Evolutionary conservation across 1,140 invertebrate genomes (phyloP), one percentile per base, ranked within the genome.

Genomic region (Cotesia chilonis): DNA sequence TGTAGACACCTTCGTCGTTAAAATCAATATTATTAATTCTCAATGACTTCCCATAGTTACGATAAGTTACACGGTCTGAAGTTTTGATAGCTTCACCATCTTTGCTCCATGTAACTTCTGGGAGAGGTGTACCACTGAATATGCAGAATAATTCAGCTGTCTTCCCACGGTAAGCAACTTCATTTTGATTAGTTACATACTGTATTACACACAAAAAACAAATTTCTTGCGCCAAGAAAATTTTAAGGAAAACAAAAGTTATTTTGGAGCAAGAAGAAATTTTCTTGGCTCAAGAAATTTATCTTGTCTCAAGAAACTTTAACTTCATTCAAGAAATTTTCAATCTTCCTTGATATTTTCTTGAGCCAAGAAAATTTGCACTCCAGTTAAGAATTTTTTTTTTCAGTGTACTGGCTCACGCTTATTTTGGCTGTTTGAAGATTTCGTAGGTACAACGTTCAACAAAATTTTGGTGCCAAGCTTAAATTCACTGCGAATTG

Each of bases 31-130:
- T 90, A 75, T 92, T 92, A 74, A 98, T 96, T 12, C 95, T 88
- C 67, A 98, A 86, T 7, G 95, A 96, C 87, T 98, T 98, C 3
- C 96, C 96, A 87, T 96, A 98, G 85, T 97, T 95, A 55, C 92
- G 92, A 80, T 94, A 93, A 0, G 91, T 92, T 60, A 96, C 89
- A 35, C 94, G 88, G 80, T 95, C 94, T 12, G 89, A 91, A 37
- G 93, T 89, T 68, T 88, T 85, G 74, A 95, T 88, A 54, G 88
- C 80, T 47, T 82, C 82, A 0, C 94, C 94, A 83, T 95, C 90
- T 88, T 96, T 96, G 64, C 88, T 90, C 96, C 96, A 98, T 4
- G 95, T 89, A 4, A 91, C 93, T 83, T 94, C 92, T 0, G 94
- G 94, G 65, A 95, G 79, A 1, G 94, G 94, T 88, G 95, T 97